Conservation (phyloP, 2,888 invertebrate genomes). For the Chorisops tibialis region DNA sequence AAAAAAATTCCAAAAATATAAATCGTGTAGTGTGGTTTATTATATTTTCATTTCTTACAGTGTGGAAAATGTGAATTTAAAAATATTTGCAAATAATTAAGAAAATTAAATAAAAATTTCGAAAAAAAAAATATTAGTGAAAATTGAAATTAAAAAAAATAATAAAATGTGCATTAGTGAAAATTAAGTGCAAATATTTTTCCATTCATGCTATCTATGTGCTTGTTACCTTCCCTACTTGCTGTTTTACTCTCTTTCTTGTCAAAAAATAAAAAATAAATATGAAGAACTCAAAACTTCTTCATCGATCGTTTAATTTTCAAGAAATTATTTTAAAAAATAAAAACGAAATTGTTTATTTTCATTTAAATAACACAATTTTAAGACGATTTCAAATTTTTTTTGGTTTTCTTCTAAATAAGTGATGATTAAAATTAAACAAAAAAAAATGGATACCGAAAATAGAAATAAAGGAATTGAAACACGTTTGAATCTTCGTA, state of each 20-base stretch:
- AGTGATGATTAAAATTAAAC: background rate
- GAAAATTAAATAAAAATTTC: conserved; percentile 23
- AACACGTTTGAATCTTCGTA: conserved; percentile 49
- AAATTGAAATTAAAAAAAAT: background rate
- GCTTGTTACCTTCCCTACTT: conserved; percentile 45
- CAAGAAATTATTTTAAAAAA: background rate
- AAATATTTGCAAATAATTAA: conserved; percentile 29
- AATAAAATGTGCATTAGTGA: conserved; percentile 1
- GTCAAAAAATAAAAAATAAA: too few relatives aligned
- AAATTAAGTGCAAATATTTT: conserved; percentile 38
- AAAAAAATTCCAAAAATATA: background rate
- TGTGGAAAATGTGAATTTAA: conserved; percentile 24
- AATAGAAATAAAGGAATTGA: conserved; percentile 43
- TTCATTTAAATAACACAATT: conserved; percentile 10
- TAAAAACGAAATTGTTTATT: conserved; percentile 18
- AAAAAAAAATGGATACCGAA: background rate
- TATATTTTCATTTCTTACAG: conserved; percentile 4
- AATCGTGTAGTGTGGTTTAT: conserved; percentile 40
- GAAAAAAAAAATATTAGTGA: conserved; percentile 4
- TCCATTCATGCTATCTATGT: conserved; percentile 34
- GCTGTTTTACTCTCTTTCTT: conserved; percentile 39
- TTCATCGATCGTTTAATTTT: background rate
- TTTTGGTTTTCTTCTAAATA: background rate
- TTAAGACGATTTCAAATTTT: background rate
- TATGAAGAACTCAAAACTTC: background rate